Evolutionary conservation across 2,888 invertebrate species (phyloP).

Genomic region (Xanthorhoe designata): DNA sequence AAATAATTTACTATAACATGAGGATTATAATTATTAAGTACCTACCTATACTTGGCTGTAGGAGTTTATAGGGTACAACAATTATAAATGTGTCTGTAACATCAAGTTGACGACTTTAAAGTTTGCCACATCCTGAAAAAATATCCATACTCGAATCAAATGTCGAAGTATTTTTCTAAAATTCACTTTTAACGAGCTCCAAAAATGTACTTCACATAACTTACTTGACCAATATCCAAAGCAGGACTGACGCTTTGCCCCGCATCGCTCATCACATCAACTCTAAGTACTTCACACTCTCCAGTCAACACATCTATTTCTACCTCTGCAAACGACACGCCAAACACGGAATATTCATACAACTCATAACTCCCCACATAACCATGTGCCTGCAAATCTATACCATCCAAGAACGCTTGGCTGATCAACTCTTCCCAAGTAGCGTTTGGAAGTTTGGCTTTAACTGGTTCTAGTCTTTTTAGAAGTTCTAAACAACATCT

Average conservation of each 20-base stretch:
- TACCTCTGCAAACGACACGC: constrained; percentile 87
- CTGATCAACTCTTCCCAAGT: constrained; percentile 80
- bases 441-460: constrained; percentile 55
- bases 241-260: constrained; percentile 88
- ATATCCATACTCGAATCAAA: too few species aligned
- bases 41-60: too few species aligned
- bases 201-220: too few species aligned
- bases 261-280: constrained; percentile 88
- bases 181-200: too few species aligned
- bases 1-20: not conserved
- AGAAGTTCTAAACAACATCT: constrained; percentile 47
- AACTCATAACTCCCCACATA: constrained; percentile 43
- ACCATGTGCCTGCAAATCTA: constrained; percentile 62
- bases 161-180: too few species aligned
- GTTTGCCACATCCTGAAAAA: too few species aligned
- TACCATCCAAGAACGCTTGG: constrained; percentile 65
- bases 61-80: too few species aligned
- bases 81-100: too few species aligned
- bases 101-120: too few species aligned
- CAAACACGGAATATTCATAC: constrained; percentile 71
- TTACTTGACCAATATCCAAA: constrained; percentile 88
- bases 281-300: constrained; percentile 84
- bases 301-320: constrained; percentile 91
- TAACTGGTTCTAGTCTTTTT: constrained; percentile 46
- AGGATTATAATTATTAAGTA: too few species aligned